Percentiles rank a stretch among this genome's conserved stretches.
Conservation (phyloP, 2,113 vertebrate species). For the Eclectus roratus region DNA sequence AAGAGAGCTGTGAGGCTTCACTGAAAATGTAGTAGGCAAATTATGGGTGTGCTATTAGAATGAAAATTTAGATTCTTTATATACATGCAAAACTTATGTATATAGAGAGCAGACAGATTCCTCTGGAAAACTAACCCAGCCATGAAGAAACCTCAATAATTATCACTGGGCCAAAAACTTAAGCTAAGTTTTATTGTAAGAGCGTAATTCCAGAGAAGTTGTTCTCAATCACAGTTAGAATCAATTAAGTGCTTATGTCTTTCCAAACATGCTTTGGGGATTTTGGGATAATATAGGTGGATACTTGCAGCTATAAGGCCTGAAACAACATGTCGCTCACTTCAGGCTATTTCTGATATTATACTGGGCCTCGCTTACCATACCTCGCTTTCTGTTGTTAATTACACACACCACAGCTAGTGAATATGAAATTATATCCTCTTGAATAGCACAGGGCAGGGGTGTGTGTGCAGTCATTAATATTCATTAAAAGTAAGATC, state of each 20-base stretch:
- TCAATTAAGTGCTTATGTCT: background rate
- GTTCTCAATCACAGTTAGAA: background rate
- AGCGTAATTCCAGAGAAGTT: background rate
- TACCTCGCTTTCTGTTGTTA: background rate
- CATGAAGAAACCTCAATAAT: background rate
- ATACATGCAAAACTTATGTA: accelerated
- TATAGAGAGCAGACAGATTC: background rate
- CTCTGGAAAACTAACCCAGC: background rate
- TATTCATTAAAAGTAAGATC: background rate
- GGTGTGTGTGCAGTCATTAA: background rate
- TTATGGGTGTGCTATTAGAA: background rate
- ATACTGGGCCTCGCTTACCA: background rate
- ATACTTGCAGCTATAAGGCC: background rate
- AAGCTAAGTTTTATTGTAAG: background rate
- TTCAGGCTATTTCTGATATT: background rate
- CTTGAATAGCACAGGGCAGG: accelerated
- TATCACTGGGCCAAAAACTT: background rate
- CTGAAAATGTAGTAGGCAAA: background rate
- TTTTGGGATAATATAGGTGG: background rate
- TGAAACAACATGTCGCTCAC: background rate
- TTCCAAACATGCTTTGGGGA: background rate
- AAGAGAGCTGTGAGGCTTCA: background rate
- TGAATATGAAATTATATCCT: background rate
- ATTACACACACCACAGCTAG: background rate
- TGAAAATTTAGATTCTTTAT: background rate